Base-by-base conservation (phyloP, 1,140 invertebrate species). In the Xylocopa sonorina region DNA sequence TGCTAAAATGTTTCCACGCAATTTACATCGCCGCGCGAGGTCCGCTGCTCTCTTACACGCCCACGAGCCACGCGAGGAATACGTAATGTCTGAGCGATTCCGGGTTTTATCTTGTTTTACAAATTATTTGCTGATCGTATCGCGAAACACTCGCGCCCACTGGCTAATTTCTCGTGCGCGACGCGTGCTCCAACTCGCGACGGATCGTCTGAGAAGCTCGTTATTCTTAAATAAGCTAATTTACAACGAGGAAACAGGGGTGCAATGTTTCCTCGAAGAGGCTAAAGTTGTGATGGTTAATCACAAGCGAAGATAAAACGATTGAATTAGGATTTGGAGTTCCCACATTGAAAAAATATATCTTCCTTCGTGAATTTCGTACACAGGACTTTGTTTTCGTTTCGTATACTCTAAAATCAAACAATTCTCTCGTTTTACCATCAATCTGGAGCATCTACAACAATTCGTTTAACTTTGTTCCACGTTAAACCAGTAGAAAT, bases 21-120 rank as follows among this genome's bases (percentile, higher is more conserved):
- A 90, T 90, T 90, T 90, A 84, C 88, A 88, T 89, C 81, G 76
- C 68, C 82, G n/a, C 78, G 77, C 75, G 77, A 81, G 77, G 67
- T 75, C 81, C 78, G 68, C 66, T 53, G 57, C 55, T 64, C 84
- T 75, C 62, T 43, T 85, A 57, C 80, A 82, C 64, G 60, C 38
- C 46, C 75, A 69, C 57, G 68, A 75, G 77, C 63, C 75, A 64
- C 63, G 48, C 41, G 21, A 81, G 66, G 86, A 89, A 89, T 89
- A 88, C 81, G 55, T 87, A 89, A 89, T 89, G 82, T 66, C 55
- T 41, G n/a, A 55, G 21, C 60, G 32, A 57, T 21, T 34, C 48
- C 66, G 41, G 63, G 43, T 18, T 62, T 78, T 34, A 7, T 29
- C 62, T 34, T 50, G 60, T 78, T 69, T 41, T 41, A 55, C 69